Evolutionary conservation across 1,140 invertebrate species (phyloP), one percentile per base, ranked within the genome.

Genomic region (Drosophila ficusphila): DNA sequence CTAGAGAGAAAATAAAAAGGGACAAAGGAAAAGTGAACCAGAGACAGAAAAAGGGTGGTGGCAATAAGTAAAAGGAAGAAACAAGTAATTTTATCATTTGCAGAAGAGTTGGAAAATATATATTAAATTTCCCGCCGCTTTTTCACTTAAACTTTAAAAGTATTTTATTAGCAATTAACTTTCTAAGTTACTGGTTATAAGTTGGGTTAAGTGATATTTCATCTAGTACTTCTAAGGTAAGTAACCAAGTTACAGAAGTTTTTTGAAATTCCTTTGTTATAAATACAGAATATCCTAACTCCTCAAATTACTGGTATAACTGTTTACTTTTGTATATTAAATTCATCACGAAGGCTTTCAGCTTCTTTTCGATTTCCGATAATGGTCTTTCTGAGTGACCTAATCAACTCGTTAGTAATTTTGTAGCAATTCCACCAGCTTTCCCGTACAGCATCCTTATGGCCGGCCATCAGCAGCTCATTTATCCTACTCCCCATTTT

Each of bases 331-430:
- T n/a, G n/a, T n/a, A n/a, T n/a, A n/a, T 23, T 23, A 23, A 23
- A 8, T 39, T 12, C 9, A 18, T 27, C 3, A 14, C 9, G 23
- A 6, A 46, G 23, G 11, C 21, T 29, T 12, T 9, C 16, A 21
- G 5, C 36, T 29, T 5, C 23, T 8, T 31, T 69, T 68, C 41
- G 46, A 44, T 46, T 69, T 69, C 8, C 27, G 36, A 29, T 11
- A 31, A 18, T 14, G 60, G 33, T 7, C 18, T 16, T 39, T 19
- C 23, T 42, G 39, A 56, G 54, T 68, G 52, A 79, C 41, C 54
- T 60, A 41, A 81, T 69, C 67, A 60, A 65, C 58, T 64, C 56
- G 60, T 36, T 62, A 57, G 58, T 67, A 78, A 78, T 77, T 77
- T 77, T 31, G 79, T 62, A 68, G 61, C 54, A 60, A 77, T 68